Evolutionary conservation across 2,888 invertebrate species (phyloP), one percentile per base, ranked within the genome.

Genomic region (Venusia cambrica): DNA sequence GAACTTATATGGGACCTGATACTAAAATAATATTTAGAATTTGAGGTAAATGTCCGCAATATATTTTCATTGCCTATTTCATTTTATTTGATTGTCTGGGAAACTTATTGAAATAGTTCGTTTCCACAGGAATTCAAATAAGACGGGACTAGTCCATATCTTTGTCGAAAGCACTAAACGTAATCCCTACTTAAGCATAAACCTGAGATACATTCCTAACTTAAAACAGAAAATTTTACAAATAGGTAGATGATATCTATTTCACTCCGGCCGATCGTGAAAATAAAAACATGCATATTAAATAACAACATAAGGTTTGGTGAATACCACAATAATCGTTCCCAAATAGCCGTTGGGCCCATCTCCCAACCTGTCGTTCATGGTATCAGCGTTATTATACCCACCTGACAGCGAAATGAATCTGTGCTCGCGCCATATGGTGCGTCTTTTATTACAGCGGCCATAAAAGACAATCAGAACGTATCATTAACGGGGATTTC

Each of bases 401-500:
- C 65, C 74, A 76, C 62, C 70, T 74, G 73, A 69, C 55, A 51
- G 58, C 63, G 60, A 47, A 60, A 56, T 66, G 63, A 83, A 80
- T 81, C 77, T 68, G 60, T 65, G 68, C 56, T 47, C 54, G 48
- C 68, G 52, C 78, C 85, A 87, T 83, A 85, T 87, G 87, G 74
- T 62, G 63, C 51, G 39, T 61, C 57, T 61, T 65, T 62, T 62
- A 62, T 63, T 64, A 63, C 60, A 58, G 46, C 58, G 62, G 32
- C 67, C 63, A 62, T 62, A 63, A 45, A 63, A 75, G 69, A 75
- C 73, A 80, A 84, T 81, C 80, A 73, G 61, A 83, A 75, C 73
- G 74, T 83, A 85, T 84, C 73, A 84, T 84, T 84, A 84, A 64
- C 62, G 62, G 73, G 70, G 73, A 75, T 78, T 71, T 62, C 54